Evolutionary conservation across 2,888 invertebrate genomes (phyloP).

Genomic region (Ceriagrion tenellum): DNA sequence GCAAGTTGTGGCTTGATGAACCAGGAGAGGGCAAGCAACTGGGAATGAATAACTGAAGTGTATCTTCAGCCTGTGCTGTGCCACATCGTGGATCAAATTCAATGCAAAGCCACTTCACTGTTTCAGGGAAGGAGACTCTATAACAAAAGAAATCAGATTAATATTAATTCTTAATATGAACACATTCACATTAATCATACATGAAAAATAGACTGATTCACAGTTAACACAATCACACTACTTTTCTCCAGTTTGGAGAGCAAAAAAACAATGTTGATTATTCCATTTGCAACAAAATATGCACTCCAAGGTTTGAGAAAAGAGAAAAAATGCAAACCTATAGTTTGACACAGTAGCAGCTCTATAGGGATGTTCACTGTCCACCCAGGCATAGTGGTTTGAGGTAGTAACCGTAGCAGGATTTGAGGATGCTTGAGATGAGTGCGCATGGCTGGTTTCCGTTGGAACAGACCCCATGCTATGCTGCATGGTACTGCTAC

Average conservation of each 20-base stretch:
- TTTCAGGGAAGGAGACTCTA: constrained; percentile 92
- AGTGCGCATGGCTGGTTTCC: constrained; percentile 71
- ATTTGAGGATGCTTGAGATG: constrained; percentile 71
- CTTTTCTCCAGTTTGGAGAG: no score
- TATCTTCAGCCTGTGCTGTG: constrained; percentile 96
- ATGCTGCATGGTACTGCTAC: constrained; percentile 47
- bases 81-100: constrained; percentile 96
- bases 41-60: constrained; percentile 80
- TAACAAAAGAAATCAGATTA: constrained; percentile 69
- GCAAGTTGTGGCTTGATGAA: neutral
- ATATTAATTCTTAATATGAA: neutral
- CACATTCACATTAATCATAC: no score
- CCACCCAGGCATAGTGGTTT: constrained; percentile 93
- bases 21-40: constrained; percentile 75
- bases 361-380: constrained; percentile 98
- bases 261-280: no score
- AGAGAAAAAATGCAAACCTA: constrained; percentile 79
- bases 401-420: constrained; percentile 84
- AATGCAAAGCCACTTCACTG: constrained; percentile 94
- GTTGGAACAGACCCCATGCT: constrained; percentile 70
- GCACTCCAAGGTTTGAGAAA: neutral
- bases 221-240: no score
- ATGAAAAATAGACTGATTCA: no score
- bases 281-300: no score
- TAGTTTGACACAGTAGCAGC: constrained; percentile 92